A percentile compares a stretch with the other conserved stretches of the same genome.
These are phyloP conservation scores for Apamea crenata DNA, from an alignment of 2,888 invertebrate genomes.

Conservation along the genomic window DNA sequence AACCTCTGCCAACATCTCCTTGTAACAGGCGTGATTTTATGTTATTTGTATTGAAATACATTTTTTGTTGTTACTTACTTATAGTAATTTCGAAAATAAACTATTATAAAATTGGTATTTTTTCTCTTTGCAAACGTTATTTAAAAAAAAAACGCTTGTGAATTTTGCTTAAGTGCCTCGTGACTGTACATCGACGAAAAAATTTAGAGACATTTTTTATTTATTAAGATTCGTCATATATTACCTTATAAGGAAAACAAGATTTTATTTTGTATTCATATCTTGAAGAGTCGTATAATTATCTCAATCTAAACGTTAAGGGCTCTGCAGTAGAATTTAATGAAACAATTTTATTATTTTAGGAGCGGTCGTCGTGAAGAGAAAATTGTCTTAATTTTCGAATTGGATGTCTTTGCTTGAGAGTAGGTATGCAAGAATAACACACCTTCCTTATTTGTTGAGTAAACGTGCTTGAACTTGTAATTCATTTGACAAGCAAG, in stretches of 20 bases:
- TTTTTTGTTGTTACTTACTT: neutral
- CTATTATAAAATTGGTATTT: neutral
- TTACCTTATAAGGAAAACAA: conserved; percentile 37
- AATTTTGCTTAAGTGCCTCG: neutral
- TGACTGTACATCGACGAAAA: conserved; percentile 1
- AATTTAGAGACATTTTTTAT: conserved; percentile 29
- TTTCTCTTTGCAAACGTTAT: neutral
- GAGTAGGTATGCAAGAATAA: conserved; percentile 10
- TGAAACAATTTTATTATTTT: conserved; percentile 31
- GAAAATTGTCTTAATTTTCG: neutral
- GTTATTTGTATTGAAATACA: neutral
- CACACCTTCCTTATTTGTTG: neutral
- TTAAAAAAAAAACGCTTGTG: neutral
- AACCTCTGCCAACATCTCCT: neutral
- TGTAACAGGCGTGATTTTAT: neutral
- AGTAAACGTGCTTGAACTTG: neutral
- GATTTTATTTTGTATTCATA: conserved; percentile 42
- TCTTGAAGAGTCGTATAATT: conserved; percentile 48
- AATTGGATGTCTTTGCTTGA: neutral
- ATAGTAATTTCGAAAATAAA: neutral
- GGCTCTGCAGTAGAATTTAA: conserved; percentile 22
- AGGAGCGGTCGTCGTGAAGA: conserved; percentile 1
- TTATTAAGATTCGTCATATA: conserved; percentile 38
- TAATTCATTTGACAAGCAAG: neutral
- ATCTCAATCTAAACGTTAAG: conserved; percentile 30